Evolutionary conservation across 2,113 vertebrate species (phyloP), one percentile per base, ranked within the genome.

Genomic region (Bos javanicus): DNA sequence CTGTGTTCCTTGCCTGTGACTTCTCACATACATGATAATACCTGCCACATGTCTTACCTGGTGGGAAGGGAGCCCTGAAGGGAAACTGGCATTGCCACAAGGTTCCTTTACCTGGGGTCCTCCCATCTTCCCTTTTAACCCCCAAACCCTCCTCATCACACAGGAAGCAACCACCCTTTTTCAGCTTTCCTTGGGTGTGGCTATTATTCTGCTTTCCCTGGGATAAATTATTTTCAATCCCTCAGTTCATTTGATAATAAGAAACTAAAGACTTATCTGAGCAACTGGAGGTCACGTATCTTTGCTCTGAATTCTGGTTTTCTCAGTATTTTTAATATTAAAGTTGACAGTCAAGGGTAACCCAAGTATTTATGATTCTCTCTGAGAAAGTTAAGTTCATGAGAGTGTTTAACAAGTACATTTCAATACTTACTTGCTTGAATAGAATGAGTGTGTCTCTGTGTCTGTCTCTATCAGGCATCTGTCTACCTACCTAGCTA

Each of bases 21-120:
- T 43, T 36, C 43, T 59, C 23, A 46, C 30, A 1, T 39, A 30
- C 21, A 0, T 56, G 3, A 1, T 15, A 25, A 39, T 2, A 12
- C 25, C 5, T 0, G 6, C 2, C 36, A 11, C 5, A 1, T n/a
- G 16, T 28, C 48, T 43, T 26, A 16, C 5, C n/a, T 26, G 13
- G 6, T 59, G 30, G n/a, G 87, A 78, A 36, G 16, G 64, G 76
- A 57, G 48, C 48, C 26, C 2, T 23, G 7, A 2, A 5, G 21
- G 67, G 25, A 36, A 48, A 12, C 26, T 26, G 28, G 39, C 33
- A 52, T 39, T 14, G 7, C 15, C 39, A 5, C 10, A 6, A 1
- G 19, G 8, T 43, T n/a, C 52, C 76, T 87, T 28, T 28, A 1
- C 17, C 16, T 21, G 17, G 56, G 25, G 2, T 28, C 25, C 15